Conservation (phyloP, 1,140 invertebrate genomes). For the Prorops nasuta region DNA sequence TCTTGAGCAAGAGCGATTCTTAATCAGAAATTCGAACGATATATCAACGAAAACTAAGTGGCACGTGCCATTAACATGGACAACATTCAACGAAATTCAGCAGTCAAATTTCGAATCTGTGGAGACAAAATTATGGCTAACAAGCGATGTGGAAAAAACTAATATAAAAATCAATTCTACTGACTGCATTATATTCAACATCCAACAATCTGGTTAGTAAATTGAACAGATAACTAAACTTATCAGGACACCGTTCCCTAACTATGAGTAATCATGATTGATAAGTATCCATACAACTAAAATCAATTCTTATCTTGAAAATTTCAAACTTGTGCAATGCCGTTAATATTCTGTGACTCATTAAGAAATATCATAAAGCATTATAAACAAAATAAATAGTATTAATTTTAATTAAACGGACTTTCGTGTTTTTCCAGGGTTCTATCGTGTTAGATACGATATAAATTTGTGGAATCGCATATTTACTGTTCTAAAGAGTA, state of each 20-base stretch:
- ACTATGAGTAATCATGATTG: too few relatives aligned
- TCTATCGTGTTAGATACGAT: conserved; percentile 81
- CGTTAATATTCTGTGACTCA: too few relatives aligned
- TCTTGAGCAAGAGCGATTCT: conserved; percentile 56
- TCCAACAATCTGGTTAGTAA: conserved; percentile 63
- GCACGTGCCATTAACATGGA: conserved; percentile 65
- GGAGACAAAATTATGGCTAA: conserved; percentile 54
- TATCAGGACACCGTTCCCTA: too few relatives aligned
- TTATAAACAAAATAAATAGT: too few relatives aligned
- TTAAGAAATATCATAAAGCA: too few relatives aligned
- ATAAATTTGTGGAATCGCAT: conserved; percentile 65
- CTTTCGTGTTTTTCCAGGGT: conserved; percentile 61
- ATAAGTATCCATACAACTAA: too few relatives aligned
- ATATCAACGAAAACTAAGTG: conserved; percentile 44
- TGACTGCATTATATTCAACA: conserved; percentile 70
- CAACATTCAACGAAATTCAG: conserved; percentile 47
- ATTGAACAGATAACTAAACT: too few relatives aligned
- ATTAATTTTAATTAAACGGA: too few relatives aligned
- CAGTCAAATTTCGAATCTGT: conserved; percentile 59
- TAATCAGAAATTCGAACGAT: conserved; percentile 46
- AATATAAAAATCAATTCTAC: conserved; percentile 35
- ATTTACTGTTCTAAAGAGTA: conserved; percentile 54
- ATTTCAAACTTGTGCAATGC: too few relatives aligned
- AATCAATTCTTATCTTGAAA: too few relatives aligned
- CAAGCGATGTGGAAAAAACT: conserved; percentile 24